Evolutionary conservation across 2,797 vertebrate species (phyloP).

Genomic region (Pempheris klunzingeri): DNA sequence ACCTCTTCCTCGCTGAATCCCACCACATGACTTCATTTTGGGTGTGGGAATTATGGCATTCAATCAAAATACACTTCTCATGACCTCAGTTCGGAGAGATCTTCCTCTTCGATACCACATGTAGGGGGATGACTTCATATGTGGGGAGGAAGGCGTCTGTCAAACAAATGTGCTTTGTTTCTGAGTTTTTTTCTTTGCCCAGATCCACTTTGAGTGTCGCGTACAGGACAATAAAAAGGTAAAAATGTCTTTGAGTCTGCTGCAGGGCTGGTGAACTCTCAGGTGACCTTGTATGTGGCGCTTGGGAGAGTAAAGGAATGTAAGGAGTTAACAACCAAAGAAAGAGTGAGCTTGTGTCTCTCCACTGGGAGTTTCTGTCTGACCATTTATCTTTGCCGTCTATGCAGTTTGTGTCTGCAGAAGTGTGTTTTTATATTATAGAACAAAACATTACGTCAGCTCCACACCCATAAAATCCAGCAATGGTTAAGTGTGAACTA

Average conservation of each 20-base stretch:
- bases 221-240: constrained; percentile 17
- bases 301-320: constrained; percentile 12
- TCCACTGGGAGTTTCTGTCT: constrained; percentile 5
- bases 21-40: constrained; percentile 81
- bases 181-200: constrained; percentile 11
- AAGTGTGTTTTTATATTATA: constrained; percentile 44
- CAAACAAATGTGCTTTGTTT: constrained; percentile 66
- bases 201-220: constrained; percentile 28
- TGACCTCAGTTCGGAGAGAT: constrained; percentile 78
- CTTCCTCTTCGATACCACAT: constrained; percentile 72
- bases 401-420: constrained; percentile 35
- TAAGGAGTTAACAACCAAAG: constrained; percentile 17
- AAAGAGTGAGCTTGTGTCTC: not conserved
- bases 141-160: constrained; percentile 58
- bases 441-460: constrained; percentile 63
- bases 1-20: constrained; percentile 70
- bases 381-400: not conserved
- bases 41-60: constrained; percentile 79
- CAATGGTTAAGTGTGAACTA: constrained; percentile 24
- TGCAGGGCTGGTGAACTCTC: not conserved
- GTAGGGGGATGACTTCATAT: constrained; percentile 72
- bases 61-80: constrained; percentile 81
- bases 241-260: constrained; percentile 14
- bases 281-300: constrained; percentile 2
- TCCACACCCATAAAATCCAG: constrained; percentile 64